Conservation (phyloP, 2,113 vertebrate genomes). For the Jaculus jaculus region DNA sequence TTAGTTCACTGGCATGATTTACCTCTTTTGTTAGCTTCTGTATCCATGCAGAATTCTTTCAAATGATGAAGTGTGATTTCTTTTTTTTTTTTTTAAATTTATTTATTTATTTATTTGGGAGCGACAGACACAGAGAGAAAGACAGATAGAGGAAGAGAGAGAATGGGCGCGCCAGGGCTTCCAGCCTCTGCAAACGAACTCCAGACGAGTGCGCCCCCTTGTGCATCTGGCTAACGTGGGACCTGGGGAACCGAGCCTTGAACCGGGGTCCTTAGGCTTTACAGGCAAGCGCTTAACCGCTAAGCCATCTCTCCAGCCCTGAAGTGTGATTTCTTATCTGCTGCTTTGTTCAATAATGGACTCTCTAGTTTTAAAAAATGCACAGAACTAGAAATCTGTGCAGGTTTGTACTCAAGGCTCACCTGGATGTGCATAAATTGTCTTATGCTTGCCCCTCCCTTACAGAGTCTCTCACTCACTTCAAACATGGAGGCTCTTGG, state of each 20-base stretch:
- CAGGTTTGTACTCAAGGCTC: not conserved
- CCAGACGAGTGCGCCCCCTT: too few species aligned
- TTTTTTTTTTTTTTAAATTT: too few species aligned
- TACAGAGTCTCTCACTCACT: not conserved
- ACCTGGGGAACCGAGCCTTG: too few species aligned
- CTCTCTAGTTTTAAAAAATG: not conserved
- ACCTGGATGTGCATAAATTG: not conserved
- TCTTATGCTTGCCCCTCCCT: not conserved
- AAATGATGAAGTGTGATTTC: not conserved
- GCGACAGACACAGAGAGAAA: too few species aligned
- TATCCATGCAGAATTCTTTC: not conserved
- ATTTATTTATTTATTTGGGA: too few species aligned
- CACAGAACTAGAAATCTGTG: rapidly evolving
- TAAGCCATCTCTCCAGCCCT: too few species aligned
- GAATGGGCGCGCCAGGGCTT: too few species aligned
- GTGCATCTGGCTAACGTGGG: too few species aligned
- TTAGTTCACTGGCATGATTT: not conserved
- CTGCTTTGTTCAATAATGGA: not conserved
- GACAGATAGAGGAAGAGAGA: too few species aligned
- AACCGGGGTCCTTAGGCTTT: too few species aligned
- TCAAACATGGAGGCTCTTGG: not conserved
- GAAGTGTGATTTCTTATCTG: not conserved
- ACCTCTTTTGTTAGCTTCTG: not conserved
- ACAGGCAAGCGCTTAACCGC: too few species aligned
- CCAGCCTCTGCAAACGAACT: too few species aligned